phyloP scores from a whole-genome alignment of 2,888 invertebrate species.

The Hyles lineata region DNA sequence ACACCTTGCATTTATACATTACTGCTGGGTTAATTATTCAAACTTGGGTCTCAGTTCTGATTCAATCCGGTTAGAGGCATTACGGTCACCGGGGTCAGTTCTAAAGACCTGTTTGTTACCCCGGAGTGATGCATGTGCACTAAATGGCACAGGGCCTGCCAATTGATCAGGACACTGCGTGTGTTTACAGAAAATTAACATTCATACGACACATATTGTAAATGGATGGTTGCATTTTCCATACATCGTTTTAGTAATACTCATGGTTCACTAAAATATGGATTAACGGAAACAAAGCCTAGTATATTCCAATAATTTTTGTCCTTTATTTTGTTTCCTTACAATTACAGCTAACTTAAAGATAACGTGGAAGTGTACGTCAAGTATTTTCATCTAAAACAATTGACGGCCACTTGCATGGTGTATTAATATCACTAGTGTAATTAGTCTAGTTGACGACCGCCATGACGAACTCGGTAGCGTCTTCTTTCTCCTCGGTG shows the following conservation, averaged over 20 bases:
- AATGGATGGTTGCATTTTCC: too few species aligned
- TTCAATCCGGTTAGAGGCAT: too few species aligned
- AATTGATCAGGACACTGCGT: neutral
- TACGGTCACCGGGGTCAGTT: too few species aligned
- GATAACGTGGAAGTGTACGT: neutral
- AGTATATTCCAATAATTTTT: neutral
- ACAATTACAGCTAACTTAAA: neutral
- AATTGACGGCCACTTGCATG: neutral
- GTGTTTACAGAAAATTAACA: too few species aligned
- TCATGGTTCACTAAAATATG: accelerated
- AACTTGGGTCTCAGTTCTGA: too few species aligned
- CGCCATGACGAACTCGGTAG: slow-evolving; percentile 61
- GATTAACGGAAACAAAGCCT: too few species aligned
- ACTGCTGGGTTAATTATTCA: too few species aligned
- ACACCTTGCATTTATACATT: too few species aligned
- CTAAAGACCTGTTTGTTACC: too few species aligned
- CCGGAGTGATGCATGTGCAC: too few species aligned
- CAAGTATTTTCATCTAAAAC: slow-evolving; percentile 9
- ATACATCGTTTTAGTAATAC: too few species aligned
- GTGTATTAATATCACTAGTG: slow-evolving; percentile 7
- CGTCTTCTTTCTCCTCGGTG: slow-evolving; percentile 48
- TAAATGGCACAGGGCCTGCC: neutral
- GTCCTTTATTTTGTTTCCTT: neutral
- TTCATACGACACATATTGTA: too few species aligned
- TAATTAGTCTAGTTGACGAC: slow-evolving; percentile 56